Conservation (phyloP, 2,113 vertebrate genomes). For the Scomber scombrus region DNA sequence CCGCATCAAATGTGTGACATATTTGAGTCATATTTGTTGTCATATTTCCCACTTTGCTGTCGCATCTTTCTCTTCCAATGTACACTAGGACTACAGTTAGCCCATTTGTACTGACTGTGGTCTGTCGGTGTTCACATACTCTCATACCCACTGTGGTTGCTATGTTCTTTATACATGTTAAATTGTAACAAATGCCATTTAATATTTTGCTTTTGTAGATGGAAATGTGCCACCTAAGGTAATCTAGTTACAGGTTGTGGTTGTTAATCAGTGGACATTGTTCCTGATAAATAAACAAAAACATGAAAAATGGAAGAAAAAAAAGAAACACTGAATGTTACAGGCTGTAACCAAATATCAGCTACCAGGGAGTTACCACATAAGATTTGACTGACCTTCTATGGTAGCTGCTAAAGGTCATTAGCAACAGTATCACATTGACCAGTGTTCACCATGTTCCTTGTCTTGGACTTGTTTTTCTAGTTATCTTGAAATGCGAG, state of each 20-base stretch:
- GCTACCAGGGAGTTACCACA: background rate
- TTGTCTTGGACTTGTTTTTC: conserved; percentile 66
- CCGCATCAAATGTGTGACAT: no score
- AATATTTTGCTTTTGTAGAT: background rate
- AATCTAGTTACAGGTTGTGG: background rate
- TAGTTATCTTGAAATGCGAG: conserved; percentile 77
- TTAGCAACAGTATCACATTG: conserved; percentile 76
- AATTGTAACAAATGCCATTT: no score
- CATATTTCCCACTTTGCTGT: no score
- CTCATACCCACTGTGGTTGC: background rate
- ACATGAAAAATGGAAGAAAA: background rate
- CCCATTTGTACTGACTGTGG: background rate
- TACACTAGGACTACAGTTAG: background rate
- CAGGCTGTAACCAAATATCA: background rate
- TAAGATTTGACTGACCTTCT: conserved; percentile 53
- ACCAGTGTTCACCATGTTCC: conserved; percentile 71
- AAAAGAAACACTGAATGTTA: background rate
- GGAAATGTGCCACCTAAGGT: background rate
- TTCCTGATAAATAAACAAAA: background rate
- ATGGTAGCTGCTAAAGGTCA: conserved; percentile 54
- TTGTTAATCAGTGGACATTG: background rate
- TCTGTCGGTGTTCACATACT: background rate
- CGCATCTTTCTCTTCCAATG: background rate
- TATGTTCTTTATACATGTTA: background rate
- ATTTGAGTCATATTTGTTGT: no score